phyloP scores from a whole-genome alignment of 2,113 vertebrate genomes.

The Otus sunia region DNA sequence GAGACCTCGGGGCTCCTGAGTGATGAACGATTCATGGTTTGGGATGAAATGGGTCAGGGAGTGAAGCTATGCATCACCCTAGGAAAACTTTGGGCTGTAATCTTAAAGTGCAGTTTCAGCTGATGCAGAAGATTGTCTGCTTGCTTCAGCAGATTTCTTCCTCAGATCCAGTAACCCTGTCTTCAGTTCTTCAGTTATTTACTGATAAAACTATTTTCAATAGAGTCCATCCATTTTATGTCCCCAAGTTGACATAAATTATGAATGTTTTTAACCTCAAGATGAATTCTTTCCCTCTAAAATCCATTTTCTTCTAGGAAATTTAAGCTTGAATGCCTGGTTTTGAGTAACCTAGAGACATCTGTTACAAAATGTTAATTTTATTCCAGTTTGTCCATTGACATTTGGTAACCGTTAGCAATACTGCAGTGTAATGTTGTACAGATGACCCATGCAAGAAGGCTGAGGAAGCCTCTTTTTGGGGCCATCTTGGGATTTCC shows the following conservation, averaged over 20 bases:
- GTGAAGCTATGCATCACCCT: neutral
- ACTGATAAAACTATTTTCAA: neutral
- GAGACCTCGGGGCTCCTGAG: neutral
- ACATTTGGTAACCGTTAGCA: neutral
- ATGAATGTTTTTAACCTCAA: rapidly evolving
- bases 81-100: neutral
- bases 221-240: neutral
- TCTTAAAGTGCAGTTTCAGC: neutral
- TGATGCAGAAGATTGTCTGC: neutral
- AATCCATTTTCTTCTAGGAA: neutral
- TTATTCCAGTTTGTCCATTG: neutral
- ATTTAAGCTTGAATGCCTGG: rapidly evolving
- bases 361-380: neutral
- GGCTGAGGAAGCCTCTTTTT: neutral
- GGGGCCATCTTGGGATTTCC: neutral
- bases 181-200: neutral
- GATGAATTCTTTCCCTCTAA: neutral
- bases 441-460: neutral
- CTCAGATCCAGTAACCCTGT: neutral
- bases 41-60: neutral
- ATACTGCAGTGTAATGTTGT: neutral
- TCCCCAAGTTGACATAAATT: neutral
- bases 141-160: neutral
- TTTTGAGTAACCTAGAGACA: neutral
- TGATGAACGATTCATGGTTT: neutral